These are phyloP conservation scores for Drosophila nasuta DNA, from an alignment of 1,140 invertebrate species.

Conservation along the genomic window DNA sequence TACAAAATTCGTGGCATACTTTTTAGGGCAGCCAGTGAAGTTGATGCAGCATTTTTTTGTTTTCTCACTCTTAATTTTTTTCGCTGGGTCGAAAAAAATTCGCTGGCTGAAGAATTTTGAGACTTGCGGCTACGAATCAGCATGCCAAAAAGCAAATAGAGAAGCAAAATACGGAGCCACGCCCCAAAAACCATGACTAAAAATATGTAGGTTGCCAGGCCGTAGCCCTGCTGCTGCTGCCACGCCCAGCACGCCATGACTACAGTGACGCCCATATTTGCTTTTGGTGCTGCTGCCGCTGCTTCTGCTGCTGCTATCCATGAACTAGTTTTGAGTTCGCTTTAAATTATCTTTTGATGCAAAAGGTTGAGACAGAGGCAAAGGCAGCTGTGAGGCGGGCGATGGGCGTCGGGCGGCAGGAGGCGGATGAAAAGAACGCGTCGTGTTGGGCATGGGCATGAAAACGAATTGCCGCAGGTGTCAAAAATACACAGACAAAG, in stretches of 20 bases:
- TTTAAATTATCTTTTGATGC: constrained; percentile 83
- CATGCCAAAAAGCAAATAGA: constrained; percentile 68
- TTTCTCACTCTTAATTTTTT: background rate
- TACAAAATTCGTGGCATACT: constrained; percentile 70
- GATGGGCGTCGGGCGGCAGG: background rate
- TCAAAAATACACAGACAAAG: constrained; percentile 82
- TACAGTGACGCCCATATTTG: constrained; percentile 1
- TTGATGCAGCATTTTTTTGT: constrained; percentile 21
- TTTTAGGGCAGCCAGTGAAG: constrained; percentile 50
- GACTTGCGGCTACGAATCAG: constrained; percentile 76
- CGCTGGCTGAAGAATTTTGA: constrained; percentile 68
- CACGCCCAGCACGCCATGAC: constrained; percentile 1
- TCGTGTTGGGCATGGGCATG: constrained; percentile 33
- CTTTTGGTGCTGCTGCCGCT: constrained; percentile 2
- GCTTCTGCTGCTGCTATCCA: constrained; percentile 46
- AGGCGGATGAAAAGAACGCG: constrained; percentile 16
- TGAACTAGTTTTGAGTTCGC: constrained; percentile 76
- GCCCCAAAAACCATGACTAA: constrained; percentile 59
- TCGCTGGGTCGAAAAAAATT: constrained; percentile 29
- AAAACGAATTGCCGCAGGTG: constrained; percentile 80
- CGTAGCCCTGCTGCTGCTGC: constrained; percentile 10
- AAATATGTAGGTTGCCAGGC: constrained; percentile 75
- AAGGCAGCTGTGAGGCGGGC: background rate
- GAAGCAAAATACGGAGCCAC: constrained; percentile 32
- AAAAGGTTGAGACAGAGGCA: constrained; percentile 45